Percentiles rank a stretch among this genome's conserved stretches.
Evolutionary conservation across 2,888 invertebrate species (phyloP).

Genomic region (Brachycybe producta): DNA sequence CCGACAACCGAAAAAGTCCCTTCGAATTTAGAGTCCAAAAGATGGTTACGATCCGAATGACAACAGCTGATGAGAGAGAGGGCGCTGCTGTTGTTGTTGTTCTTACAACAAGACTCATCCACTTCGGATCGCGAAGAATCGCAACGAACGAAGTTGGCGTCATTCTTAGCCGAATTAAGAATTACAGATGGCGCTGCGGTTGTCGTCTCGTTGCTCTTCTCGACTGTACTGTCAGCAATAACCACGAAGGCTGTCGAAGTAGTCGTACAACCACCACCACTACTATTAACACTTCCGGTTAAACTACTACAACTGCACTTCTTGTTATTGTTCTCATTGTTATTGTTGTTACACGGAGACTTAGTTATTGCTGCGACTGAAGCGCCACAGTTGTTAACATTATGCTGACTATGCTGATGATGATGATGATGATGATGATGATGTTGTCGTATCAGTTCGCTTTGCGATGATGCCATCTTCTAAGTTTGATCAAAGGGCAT

Average conservation of each 20-base stretch:
- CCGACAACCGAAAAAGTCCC: background rate
- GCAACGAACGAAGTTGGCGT: background rate
- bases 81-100: background rate
- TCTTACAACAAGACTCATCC: constrained; percentile 7
- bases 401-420: too few relatives aligned
- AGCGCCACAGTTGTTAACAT: too few relatives aligned
- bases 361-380: too few relatives aligned
- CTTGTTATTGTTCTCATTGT: too few relatives aligned
- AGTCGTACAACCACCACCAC: too few relatives aligned
- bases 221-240: constrained; percentile 6
- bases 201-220: background rate
- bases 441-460: background rate
- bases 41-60: constrained; percentile 1
- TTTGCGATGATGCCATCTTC: constrained; percentile 5
- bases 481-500: too few relatives aligned
- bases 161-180: background rate
- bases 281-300: too few relatives aligned
- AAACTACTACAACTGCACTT: too few relatives aligned
- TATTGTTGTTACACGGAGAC: too few relatives aligned
- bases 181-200: background rate
- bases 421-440: background rate
- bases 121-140: constrained; percentile 12
- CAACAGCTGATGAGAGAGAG: too few relatives aligned
- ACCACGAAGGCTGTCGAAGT: background rate
- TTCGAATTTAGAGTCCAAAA: constrained; percentile 1